These are phyloP conservation scores for Hecatera dysodea DNA, from an alignment of 2,888 invertebrate species.

Conservation along the genomic window DNA sequence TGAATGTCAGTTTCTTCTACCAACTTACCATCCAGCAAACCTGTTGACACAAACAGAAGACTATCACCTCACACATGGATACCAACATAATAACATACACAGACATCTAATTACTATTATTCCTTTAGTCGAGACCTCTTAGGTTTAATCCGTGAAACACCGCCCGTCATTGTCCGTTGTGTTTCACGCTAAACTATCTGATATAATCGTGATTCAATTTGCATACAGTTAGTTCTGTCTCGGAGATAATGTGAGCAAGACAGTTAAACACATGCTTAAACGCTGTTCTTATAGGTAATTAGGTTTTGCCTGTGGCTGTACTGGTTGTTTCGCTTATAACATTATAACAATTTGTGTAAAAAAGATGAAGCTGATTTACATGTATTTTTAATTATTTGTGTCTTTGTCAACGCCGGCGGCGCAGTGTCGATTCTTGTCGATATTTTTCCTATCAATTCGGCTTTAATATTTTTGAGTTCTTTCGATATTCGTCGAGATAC, in stretches of 20 bases:
- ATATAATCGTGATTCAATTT: constrained; percentile 68
- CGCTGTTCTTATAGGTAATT: constrained; percentile 22
- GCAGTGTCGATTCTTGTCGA: background rate
- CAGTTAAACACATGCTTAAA: constrained; percentile 54
- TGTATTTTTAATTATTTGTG: background rate
- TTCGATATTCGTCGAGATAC: too few species aligned
- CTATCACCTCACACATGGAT: constrained; percentile 10
- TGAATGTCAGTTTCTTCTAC: background rate
- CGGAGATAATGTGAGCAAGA: constrained; percentile 52
- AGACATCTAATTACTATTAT: constrained; percentile 55
- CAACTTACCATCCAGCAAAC: background rate
- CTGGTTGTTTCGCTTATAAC: background rate
- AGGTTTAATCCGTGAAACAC: constrained; percentile 61
- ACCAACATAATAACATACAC: constrained; percentile 19
- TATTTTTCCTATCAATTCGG: background rate
- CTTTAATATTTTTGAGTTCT: background rate
- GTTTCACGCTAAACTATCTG: constrained; percentile 57
- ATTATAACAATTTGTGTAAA: background rate
- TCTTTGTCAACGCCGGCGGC: background rate
- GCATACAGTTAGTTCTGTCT: constrained; percentile 63
- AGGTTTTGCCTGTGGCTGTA: constrained; percentile 13
- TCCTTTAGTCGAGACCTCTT: constrained; percentile 45
- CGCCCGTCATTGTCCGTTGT: constrained; percentile 62
- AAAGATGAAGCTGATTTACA: too few species aligned
- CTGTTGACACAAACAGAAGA: constrained; percentile 17